A percentile compares a stretch with the other conserved stretches of the same genome.
phyloP scores from a whole-genome alignment of 2,888 invertebrate genomes.

The Zootermopsis nevadensis region DNA sequence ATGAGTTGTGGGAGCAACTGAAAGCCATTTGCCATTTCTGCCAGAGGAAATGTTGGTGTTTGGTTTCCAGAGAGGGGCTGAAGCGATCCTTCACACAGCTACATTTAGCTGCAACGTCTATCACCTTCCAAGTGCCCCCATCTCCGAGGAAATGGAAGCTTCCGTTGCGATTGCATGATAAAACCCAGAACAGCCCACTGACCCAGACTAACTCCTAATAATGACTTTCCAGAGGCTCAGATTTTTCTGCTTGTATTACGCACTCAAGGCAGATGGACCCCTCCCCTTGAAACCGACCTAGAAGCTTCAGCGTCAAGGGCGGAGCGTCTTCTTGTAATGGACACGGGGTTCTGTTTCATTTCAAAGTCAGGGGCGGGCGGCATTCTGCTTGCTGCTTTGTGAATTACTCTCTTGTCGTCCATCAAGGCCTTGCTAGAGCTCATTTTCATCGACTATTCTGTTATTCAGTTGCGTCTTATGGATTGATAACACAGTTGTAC shows the following conservation, averaged over 20 bases:
- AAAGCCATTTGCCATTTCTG: conserved; percentile 26
- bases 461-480: too few species aligned
- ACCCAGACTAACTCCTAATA: background rate
- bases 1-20: conserved; percentile 8
- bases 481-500: too few species aligned
- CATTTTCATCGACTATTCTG: too few species aligned
- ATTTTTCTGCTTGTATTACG: background rate
- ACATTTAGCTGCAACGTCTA: background rate
- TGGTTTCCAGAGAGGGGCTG: background rate
- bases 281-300: background rate
- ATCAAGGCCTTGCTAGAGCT: too few species aligned
- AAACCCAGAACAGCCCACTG: background rate
- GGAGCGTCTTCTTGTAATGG: background rate
- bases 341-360: background rate
- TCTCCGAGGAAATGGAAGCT: background rate
- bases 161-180: background rate
- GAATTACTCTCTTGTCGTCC: background rate
- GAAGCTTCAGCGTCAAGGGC: background rate
- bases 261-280: background rate
- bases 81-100: background rate
- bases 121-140: background rate
- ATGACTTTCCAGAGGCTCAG: background rate
- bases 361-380: background rate
- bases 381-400: background rate
- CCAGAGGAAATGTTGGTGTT: conserved; percentile 15